These are phyloP conservation scores for Mionectes olivaceus DNA, from an alignment of 2,797 vertebrate species.

Conservation along the genomic window DNA sequence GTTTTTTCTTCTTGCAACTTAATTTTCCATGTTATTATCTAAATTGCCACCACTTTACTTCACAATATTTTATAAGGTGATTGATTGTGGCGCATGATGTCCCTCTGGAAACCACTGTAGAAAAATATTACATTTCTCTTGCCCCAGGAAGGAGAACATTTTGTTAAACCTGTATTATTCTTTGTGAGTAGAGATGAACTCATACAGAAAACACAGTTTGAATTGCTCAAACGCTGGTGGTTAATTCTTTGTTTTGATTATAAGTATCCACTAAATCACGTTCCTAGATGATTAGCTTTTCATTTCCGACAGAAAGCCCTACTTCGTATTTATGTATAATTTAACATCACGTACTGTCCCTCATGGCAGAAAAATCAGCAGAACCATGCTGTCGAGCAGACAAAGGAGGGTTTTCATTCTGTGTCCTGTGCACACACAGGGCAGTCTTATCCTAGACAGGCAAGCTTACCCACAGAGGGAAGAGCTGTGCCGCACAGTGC, in stretches of 20 bases:
- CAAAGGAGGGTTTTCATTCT: not conserved
- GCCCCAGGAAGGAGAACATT: not conserved
- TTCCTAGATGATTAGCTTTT: constrained; percentile 32
- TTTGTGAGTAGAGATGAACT: constrained; percentile 25
- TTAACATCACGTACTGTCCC: not conserved
- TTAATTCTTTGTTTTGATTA: constrained; percentile 44
- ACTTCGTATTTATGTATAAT: constrained; percentile 23
- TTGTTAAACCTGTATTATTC: constrained; percentile 44
- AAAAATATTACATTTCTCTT: constrained; percentile 15
- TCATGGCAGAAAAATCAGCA: not conserved
- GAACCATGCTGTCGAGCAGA: not conserved
- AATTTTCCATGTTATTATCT: not conserved
- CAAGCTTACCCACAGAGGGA: not conserved
- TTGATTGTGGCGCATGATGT: not conserved
- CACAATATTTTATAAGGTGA: constrained; percentile 48
- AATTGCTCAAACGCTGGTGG: not conserved
- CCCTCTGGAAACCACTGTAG: not conserved
- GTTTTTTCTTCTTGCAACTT: not conserved
- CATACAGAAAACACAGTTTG: constrained; percentile 10
- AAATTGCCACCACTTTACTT: constrained; percentile 7
- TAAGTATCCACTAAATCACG: constrained; percentile 39
- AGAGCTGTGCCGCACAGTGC: not conserved
- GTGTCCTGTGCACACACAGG: accelerated
- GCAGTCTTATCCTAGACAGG: not conserved
- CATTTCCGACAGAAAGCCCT: constrained; percentile 32